phyloP scores from a whole-genome alignment of 2,797 vertebrate genomes.

The Nothura maculosa region DNA sequence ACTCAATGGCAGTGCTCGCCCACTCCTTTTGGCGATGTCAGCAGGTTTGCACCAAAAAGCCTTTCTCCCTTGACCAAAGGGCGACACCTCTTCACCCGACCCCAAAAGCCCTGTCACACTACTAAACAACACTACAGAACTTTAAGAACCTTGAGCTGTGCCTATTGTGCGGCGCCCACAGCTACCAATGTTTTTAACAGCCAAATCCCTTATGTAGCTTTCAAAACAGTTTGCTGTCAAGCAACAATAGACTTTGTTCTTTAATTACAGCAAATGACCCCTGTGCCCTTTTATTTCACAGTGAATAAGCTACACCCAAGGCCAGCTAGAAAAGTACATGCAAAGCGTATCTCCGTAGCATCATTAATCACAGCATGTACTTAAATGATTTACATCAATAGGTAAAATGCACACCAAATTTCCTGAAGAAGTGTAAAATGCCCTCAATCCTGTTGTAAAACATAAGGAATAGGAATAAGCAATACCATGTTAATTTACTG shows the following conservation, averaged over 20 bases:
- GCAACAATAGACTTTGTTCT: conserved; percentile 85
- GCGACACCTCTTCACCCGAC: conserved; percentile 66
- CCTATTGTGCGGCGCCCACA: conserved; percentile 74
- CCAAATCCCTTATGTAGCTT: conserved; percentile 83
- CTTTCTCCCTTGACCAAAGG: conserved; percentile 65
- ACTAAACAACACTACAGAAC: conserved; percentile 68
- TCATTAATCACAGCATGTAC: conserved; percentile 75
- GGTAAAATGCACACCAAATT: conserved; percentile 46
- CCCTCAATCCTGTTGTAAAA: not conserved
- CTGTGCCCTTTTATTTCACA: conserved; percentile 79
- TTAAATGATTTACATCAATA: conserved; percentile 63
- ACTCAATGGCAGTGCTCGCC: conserved; percentile 33
- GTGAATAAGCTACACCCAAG: conserved; percentile 78
- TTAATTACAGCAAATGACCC: conserved; percentile 84
- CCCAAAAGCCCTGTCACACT: conserved; percentile 68
- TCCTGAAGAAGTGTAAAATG: conserved; percentile 30
- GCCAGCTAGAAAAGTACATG: conserved; percentile 50
- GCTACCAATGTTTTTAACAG: conserved; percentile 81
- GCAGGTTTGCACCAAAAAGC: conserved; percentile 62
- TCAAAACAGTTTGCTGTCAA: conserved; percentile 83
- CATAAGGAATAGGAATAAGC: conserved; percentile 45
- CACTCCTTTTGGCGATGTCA: conserved; percentile 49
- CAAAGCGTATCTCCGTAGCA: conserved; percentile 59
- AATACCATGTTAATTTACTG: conserved; percentile 38
- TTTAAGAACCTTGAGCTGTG: conserved; percentile 68